A percentile compares a stretch with the other conserved stretches of the same genome.
Evolutionary conservation across 2,888 invertebrate genomes (phyloP).

Genomic region (Biston stratarius): DNA sequence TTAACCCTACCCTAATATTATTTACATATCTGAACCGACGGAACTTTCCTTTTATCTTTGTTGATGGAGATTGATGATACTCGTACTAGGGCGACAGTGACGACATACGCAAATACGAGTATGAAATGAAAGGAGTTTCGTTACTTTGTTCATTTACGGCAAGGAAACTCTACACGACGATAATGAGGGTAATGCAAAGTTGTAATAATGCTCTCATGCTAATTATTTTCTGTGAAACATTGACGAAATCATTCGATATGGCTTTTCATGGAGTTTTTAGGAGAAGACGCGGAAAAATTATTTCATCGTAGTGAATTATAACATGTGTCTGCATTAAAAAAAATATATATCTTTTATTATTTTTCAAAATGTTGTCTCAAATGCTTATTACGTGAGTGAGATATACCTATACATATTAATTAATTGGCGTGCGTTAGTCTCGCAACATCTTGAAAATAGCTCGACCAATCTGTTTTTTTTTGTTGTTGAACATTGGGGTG

Average conservation of each 20-base stretch:
- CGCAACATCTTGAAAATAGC: too few species aligned
- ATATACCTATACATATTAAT: too few species aligned
- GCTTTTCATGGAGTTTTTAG: too few species aligned
- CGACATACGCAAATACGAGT: conserved; percentile 5
- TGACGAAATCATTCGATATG: background rate
- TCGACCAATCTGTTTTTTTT: too few species aligned
- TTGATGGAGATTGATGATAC: conserved; percentile 13
- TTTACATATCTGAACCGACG: conserved; percentile 17
- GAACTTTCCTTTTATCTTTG: conserved; percentile 15
- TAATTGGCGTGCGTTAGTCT: too few species aligned
- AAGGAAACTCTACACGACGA: background rate
- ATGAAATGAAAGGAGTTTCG: conserved; percentile 1
- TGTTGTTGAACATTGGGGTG: too few species aligned
- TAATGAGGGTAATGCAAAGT: background rate
- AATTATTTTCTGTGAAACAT: background rate
- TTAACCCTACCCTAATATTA: conserved; percentile 16
- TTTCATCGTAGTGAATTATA: too few species aligned
- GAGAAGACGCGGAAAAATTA: too few species aligned
- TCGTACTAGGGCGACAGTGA: conserved; percentile 9
- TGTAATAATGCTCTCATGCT: background rate
- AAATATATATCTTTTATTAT: too few species aligned
- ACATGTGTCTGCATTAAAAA: too few species aligned
- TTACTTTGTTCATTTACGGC: background rate
- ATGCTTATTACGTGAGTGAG: too few species aligned
- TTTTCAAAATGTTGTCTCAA: too few species aligned